Percentiles rank a stretch among this genome's conserved stretches.
These are phyloP conservation scores for Tetramorium simillimum DNA, from an alignment of 1,140 invertebrate genomes.

Conservation along the genomic window DNA sequence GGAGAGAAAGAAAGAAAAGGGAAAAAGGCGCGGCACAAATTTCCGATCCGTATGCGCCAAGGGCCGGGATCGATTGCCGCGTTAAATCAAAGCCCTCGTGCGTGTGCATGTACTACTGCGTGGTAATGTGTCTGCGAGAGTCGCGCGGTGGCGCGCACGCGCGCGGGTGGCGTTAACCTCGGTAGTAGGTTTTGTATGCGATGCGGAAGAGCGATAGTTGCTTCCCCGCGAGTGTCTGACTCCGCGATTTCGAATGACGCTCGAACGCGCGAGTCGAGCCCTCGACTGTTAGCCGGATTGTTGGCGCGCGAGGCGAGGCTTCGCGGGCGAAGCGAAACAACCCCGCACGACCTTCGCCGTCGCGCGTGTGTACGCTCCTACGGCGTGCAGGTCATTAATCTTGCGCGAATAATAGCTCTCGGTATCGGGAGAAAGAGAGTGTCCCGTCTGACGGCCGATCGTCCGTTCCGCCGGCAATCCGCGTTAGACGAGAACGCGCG, in stretches of 20 bases:
- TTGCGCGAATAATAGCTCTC: conserved; percentile 19
- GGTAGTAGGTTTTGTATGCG: not conserved
- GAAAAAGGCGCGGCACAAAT: not conserved
- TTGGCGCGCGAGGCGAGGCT: too few species aligned
- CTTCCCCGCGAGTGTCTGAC: not conserved
- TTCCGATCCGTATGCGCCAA: not conserved
- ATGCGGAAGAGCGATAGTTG: not conserved
- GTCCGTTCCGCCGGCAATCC: not conserved
- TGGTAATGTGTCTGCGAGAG: too few species aligned
- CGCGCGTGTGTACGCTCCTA: conserved; percentile 38
- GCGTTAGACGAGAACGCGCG: not conserved
- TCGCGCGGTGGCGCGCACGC: not conserved
- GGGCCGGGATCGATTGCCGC: too few species aligned
- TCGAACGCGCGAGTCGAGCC: not conserved
- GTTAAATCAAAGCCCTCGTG: too few species aligned
- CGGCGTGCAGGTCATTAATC: conserved; percentile 60
- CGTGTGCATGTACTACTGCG: too few species aligned
- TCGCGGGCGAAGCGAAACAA: too few species aligned
- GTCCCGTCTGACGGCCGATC: not conserved
- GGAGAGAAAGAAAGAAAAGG: too few species aligned
- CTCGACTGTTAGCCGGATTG: too few species aligned
- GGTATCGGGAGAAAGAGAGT: not conserved
- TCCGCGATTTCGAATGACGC: not conserved
- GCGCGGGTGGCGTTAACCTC: conserved; percentile 9
- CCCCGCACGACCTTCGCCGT: not conserved